A percentile compares a stretch with the other conserved stretches of the same genome.
These are phyloP conservation scores for Rutpela maculata DNA, from an alignment of 2,888 invertebrate species.

Conservation along the genomic window DNA sequence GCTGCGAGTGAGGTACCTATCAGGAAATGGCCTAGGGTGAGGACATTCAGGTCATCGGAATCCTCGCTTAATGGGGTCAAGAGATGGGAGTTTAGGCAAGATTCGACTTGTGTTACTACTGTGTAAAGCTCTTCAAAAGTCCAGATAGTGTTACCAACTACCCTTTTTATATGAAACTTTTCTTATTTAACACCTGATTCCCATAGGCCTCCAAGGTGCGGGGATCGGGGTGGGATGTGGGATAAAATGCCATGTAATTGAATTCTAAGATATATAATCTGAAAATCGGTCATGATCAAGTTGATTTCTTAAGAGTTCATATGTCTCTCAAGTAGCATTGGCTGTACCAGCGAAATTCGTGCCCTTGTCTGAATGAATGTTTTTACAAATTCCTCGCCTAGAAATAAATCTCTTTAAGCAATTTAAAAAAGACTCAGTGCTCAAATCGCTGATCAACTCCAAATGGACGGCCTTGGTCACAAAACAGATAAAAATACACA, in stretches of 20 bases:
- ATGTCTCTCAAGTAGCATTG: conserved; percentile 19
- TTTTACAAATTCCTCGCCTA: too few relatives aligned
- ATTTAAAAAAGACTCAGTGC: conserved; percentile 52
- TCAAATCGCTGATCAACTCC: conserved; percentile 51
- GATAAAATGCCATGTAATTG: too few relatives aligned
- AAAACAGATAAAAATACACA: conserved; percentile 56
- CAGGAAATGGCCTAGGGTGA: too few relatives aligned
- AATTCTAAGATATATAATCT: conserved; percentile 28
- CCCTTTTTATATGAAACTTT: conserved; percentile 31
- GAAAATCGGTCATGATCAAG: too few relatives aligned
- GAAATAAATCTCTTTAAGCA: conserved; percentile 58
- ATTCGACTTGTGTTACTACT: too few relatives aligned
- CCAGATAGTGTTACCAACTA: conserved; percentile 32
- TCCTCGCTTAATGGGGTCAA: too few relatives aligned
- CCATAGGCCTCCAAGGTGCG: conserved; percentile 34
- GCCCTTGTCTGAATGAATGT: too few relatives aligned
- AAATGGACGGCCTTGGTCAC: conserved; percentile 54
- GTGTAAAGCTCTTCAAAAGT: too few relatives aligned
- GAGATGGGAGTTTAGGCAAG: too few relatives aligned
- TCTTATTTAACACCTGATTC: conserved; percentile 36
- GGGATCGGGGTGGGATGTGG: conserved; percentile 25
- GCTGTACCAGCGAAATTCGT: conserved; percentile 60
- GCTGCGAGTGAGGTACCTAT: too few relatives aligned
- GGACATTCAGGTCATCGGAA: too few relatives aligned
- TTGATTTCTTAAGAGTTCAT: not conserved